Conservation (phyloP, 30 jellyfish, hydroid and myxozoan species). For the Turritopsis dohrnii region DNA sequence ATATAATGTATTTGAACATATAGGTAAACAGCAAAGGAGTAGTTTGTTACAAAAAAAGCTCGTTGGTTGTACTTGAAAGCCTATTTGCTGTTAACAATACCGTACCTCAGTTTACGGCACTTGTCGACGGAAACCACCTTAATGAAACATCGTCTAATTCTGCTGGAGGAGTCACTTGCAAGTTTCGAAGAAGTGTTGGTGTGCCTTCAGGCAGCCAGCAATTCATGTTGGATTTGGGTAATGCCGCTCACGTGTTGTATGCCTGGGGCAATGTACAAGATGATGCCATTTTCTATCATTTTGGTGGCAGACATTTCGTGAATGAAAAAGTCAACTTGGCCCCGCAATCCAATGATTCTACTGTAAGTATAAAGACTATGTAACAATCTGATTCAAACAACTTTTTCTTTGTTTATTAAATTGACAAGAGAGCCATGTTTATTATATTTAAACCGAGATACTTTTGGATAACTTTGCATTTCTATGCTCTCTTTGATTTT, state of each 20-base stretch:
- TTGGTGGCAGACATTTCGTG: neutral
- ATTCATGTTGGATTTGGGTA: neutral
- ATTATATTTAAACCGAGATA: no score
- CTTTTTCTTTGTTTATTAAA: neutral
- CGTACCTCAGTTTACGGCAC: neutral
- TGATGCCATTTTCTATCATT: neutral
- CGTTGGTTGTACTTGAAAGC: neutral
- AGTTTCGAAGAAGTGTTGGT: neutral
- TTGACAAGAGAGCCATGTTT: neutral
- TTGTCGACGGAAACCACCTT: neutral
- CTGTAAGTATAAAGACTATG: neutral
- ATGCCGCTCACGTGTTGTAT: neutral
- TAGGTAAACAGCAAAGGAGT: neutral
- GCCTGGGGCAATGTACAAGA: neutral
- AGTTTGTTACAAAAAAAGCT: neutral
- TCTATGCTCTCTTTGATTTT: no score
- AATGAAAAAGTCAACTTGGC: neutral
- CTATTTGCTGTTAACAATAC: neutral
- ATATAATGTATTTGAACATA: neutral
- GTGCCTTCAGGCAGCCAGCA: neutral
- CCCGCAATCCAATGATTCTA: neutral
- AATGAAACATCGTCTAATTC: neutral
- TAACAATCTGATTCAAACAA: neutral
- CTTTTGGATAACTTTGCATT: no score
- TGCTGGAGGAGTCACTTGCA: neutral